Evolutionary conservation across 2,888 invertebrate species (phyloP), one percentile per base, ranked within the genome.

Genomic region (Steinernema hermaphroditum): DNA sequence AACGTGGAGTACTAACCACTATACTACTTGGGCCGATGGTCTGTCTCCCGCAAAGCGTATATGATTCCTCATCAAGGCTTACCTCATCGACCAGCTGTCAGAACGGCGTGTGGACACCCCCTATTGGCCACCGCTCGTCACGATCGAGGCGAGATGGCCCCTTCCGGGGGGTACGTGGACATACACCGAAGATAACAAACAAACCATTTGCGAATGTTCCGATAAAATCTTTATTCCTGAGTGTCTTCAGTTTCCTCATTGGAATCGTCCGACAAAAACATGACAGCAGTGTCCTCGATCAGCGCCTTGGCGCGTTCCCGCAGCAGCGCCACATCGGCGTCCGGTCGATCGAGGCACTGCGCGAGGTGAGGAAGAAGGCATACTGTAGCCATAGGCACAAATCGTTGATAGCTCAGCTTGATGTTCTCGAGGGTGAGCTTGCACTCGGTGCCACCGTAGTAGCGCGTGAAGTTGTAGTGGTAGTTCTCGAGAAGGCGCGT

Each of bases 1-100:
- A 83, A 83, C 83, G 82, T 82, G 81, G 82, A 83, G 83, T 83
- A 83, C 82, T 82, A 83, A 83, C 82, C 83, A 83, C 83, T 83
- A 83, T 83, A 83, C 83, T 83, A 83, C 80, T 72, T 80, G 77
- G 79, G 78, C 78, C 78, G 72, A 76, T 37, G 12, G 37, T 12
- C 12, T 12, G 4, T 37, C 37, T 37, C n/a, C n/a, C n/a, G n/a
- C n/a, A n/a, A n/a, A n/a, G n/a, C n/a, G n/a, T n/a, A n/a, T n/a
- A n/a, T n/a, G n/a, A n/a, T n/a, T n/a, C n/a, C n/a, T n/a, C n/a
- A n/a, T n/a, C n/a, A n/a, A n/a, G n/a, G n/a, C n/a, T n/a, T n/a
- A n/a, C n/a, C n/a, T n/a, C n/a, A n/a, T n/a, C n/a, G n/a, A n/a
- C n/a, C n/a, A n/a, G n/a, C n/a, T n/a, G n/a, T n/a, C n/a, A n/a